Conservation (phyloP, 2,797 vertebrate species). For the Sebastiscus albofasciatus region DNA sequence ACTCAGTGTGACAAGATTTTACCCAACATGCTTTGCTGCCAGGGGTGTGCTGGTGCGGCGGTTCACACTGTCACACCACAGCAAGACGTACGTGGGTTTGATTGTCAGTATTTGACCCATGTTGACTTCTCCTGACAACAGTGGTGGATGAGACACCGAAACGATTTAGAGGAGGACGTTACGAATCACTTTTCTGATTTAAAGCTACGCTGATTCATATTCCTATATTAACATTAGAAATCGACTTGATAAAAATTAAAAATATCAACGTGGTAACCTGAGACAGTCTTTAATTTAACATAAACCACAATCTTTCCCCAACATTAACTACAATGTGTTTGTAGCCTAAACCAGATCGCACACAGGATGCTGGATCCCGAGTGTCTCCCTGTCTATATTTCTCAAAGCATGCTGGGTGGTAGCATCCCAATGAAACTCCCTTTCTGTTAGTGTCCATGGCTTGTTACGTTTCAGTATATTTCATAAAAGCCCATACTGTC, state of each 20-base stretch:
- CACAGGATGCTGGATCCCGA: background rate
- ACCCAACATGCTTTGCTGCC: conserved; percentile 19
- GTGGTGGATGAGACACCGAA: background rate
- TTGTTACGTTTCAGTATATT: background rate
- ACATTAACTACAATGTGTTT: background rate
- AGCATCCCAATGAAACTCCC: background rate
- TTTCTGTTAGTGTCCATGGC: background rate
- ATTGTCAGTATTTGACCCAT: conserved; percentile 1
- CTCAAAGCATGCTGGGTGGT: background rate
- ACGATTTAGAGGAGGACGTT: background rate
- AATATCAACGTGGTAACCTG: background rate
- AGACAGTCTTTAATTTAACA: background rate
- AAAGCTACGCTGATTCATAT: background rate
- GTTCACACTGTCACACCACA: conserved; percentile 21
- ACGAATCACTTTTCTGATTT: background rate
- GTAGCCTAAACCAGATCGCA: background rate
- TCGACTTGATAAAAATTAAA: background rate
- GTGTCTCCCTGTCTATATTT: background rate
- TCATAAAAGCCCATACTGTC: conserved; percentile 8
- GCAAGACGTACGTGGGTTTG: background rate
- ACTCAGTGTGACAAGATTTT: conserved; percentile 35
- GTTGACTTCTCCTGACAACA: too few species aligned
- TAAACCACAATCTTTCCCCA: background rate
- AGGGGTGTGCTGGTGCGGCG: background rate
- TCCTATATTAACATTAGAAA: background rate